Conservation (phyloP, 2,888 invertebrate species). For the Brenthis ino region DNA sequence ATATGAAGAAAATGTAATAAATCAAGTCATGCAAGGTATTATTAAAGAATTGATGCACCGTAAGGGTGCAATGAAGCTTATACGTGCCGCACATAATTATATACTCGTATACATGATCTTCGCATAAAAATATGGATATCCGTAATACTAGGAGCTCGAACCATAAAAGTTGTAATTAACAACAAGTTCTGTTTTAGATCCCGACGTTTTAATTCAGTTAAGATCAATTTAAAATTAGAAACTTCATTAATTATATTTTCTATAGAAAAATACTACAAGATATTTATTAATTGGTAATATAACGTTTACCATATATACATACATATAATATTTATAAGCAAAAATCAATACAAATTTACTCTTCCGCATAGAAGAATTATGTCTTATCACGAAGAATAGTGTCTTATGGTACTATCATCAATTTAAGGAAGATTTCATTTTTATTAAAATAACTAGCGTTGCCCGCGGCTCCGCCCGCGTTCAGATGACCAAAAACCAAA, state of each 20-base stretch:
- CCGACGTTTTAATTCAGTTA: background rate
- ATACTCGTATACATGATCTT: slow-evolving; percentile 8
- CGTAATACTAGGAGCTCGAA: slow-evolving; percentile 19
- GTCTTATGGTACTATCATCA: no score
- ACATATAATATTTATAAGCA: no score
- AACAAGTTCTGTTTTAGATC: background rate
- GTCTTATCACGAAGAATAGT: no score
- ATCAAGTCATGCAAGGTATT: slow-evolving; percentile 7
- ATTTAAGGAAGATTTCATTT: no score
- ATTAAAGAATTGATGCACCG: slow-evolving; percentile 10
- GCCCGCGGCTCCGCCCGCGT: no score
- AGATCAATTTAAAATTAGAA: background rate
- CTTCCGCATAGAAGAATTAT: no score
- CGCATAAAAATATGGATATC: slow-evolving; percentile 8
- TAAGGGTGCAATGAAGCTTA: slow-evolving; percentile 16
- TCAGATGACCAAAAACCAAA: no score
- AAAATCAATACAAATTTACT: no score
- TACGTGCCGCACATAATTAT: slow-evolving; percentile 19
- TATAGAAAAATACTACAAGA: background rate
- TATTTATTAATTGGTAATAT: no score
- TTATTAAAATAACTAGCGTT: no score
- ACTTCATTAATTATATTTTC: background rate
- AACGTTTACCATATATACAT: background rate
- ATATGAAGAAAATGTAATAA: slow-evolving; percentile 6
- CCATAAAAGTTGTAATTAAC: slow-evolving; percentile 17